These are phyloP conservation scores for Psittacula echo DNA, from an alignment of 2,797 vertebrate species.

Conservation along the genomic window DNA sequence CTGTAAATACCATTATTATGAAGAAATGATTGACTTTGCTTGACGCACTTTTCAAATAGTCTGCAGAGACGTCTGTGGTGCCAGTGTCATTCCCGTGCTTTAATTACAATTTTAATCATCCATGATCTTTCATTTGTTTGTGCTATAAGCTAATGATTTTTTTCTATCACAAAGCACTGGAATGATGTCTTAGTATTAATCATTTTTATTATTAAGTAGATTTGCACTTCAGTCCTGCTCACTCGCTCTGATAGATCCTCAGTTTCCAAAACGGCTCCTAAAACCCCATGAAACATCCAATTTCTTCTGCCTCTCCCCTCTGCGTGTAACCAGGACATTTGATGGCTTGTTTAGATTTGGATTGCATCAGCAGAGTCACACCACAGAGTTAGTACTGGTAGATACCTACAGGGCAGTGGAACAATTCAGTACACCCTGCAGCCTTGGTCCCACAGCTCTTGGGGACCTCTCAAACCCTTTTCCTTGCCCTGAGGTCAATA, in stretches of 20 bases:
- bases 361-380: not conserved
- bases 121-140: conserved; percentile 65
- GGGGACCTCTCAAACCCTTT: not conserved
- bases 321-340: not conserved
- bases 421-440: not conserved
- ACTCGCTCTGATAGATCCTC: not conserved
- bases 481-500: not conserved
- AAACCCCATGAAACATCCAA: not conserved
- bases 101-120: conserved; percentile 78
- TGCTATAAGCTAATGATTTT: conserved; percentile 69
- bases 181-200: conserved; percentile 43
- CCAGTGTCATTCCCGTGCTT: conserved; percentile 54
- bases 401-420: rapidly evolving
- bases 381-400: not conserved
- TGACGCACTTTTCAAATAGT: conserved; percentile 55
- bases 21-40: conserved; percentile 69
- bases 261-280: not conserved
- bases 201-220: conserved; percentile 61
- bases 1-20: conserved; percentile 72
- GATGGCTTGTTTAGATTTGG: not conserved
- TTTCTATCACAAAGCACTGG: conserved; percentile 52
- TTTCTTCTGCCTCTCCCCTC: not conserved
- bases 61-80: conserved; percentile 61
- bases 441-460: not conserved
- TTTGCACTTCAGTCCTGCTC: conserved; percentile 2